Evolutionary conservation across 1,140 invertebrate species (phyloP), one percentile per base, ranked within the genome.

Genomic region (Monochamus saltuarius): DNA sequence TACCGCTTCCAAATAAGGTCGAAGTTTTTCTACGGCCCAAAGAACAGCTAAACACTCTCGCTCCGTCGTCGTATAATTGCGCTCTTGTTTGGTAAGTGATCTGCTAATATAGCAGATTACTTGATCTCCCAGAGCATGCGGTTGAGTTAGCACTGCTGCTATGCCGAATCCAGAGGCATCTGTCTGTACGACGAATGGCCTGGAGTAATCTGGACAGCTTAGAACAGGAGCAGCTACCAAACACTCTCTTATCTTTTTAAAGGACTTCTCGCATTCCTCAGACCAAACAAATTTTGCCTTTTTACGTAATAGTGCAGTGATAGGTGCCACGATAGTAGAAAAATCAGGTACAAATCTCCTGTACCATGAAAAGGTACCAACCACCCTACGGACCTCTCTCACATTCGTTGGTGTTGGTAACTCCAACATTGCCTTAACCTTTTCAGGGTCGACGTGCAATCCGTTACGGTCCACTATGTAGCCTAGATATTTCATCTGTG

Each of bases 21-120:
- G 39, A 55, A 79, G 77, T 34, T 77, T 70, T 42, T 76, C 63
- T 0, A 81, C 65, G 2, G 72, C 74, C 64, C 69, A 74, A 2
- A 81, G 46, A 14, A 81, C 65, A 4, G 76, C 78, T 10, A 82
- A 62, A 40, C 74, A 75, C 73, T 83, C 81, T 53, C 69, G 65
- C 66, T 84, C 78, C 0, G 77, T 79, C 2, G 70, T 68, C 0
- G 61, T 61, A 57, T 80, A 83, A 38, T 81, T 80, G 43, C 46
- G 8, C 60, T 73, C 66, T 0, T 61, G 58, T 16, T 61, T 66
- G 7, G 63, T 42, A 1, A 74, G 34, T 4, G 68, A 65, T 1
- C 63, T 46, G 1, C 59, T 67, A 7, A 61, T 59, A 40, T 65
- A 73, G 1, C 66, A 64, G 3, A 72, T 64, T 0, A 71, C 61